phyloP scores from a whole-genome alignment of 2,888 invertebrate genomes.

The Oligia fasciuncula region DNA sequence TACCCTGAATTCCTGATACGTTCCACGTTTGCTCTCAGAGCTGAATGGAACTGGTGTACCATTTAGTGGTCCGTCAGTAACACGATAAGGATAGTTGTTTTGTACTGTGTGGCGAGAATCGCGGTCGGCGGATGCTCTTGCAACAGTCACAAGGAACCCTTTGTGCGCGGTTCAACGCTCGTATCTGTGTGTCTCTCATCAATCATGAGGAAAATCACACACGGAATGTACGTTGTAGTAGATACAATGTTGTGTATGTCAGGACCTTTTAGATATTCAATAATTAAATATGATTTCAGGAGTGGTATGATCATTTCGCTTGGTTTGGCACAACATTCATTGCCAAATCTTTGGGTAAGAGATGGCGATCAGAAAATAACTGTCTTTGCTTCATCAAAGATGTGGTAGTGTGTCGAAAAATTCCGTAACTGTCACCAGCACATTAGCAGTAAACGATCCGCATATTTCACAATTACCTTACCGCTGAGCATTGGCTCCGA shows the following conservation, averaged over 20 bases:
- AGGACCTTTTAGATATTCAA: slow-evolving; percentile 17
- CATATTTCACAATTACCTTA: slow-evolving; percentile 37
- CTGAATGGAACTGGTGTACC: slow-evolving; percentile 49
- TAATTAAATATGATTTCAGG: slow-evolving; percentile 7
- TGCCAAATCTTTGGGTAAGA: not conserved
- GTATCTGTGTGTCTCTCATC: slow-evolving; percentile 69
- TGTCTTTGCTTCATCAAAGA: not conserved
- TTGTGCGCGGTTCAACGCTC: slow-evolving; percentile 78
- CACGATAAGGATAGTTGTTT: slow-evolving; percentile 76
- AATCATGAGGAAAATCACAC: slow-evolving; percentile 66
- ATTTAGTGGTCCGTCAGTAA: slow-evolving; percentile 68
- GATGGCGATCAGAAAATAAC: not conserved
- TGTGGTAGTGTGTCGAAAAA: slow-evolving; percentile 9
- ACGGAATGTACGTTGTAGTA: slow-evolving; percentile 39
- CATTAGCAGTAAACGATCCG: slow-evolving; percentile 14
- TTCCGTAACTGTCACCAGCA: slow-evolving; percentile 22
- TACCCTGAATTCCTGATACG: slow-evolving; percentile 26
- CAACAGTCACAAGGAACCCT: slow-evolving; percentile 78
- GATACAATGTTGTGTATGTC: slow-evolving; percentile 27
- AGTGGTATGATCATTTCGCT: not conserved
- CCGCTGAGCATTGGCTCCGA: slow-evolving; percentile 56
- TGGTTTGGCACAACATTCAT: not conserved
- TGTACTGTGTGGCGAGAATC: slow-evolving; percentile 76
- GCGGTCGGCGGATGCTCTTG: slow-evolving; percentile 81
- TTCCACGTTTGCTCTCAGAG: slow-evolving; percentile 23